Percentiles rank a stretch among this genome's conserved stretches.
phyloP scores from a whole-genome alignment of 2,888 invertebrate genomes.

The Hoplodrina blanda region DNA sequence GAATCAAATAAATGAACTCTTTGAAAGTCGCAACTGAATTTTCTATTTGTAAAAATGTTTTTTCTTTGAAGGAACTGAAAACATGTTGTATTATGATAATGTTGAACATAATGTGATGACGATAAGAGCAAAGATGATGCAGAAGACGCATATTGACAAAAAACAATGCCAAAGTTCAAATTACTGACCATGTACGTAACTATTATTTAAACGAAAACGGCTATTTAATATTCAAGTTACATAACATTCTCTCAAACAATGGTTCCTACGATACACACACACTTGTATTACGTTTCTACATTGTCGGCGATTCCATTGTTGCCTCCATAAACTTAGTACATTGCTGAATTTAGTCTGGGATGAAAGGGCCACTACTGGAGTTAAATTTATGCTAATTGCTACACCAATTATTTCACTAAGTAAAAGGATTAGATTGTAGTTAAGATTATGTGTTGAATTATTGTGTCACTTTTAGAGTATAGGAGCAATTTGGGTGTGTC shows the following conservation, averaged over 20 bases:
- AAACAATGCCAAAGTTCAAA: slow-evolving; percentile 46
- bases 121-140: not conserved
- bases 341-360: slow-evolving; percentile 46
- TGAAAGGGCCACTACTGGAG: slow-evolving; percentile 49
- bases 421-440: slow-evolving; percentile 57
- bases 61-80: slow-evolving; percentile 16
- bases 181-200: slow-evolving; percentile 27
- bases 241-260: slow-evolving; percentile 64
- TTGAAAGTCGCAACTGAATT: slow-evolving; percentile 38
- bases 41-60: slow-evolving; percentile 28
- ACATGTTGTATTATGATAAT: not conserved
- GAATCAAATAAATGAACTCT: slow-evolving; percentile 52
- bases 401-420: slow-evolving; percentile 57
- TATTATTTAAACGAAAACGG: slow-evolving; percentile 50
- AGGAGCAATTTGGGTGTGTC: not conserved
- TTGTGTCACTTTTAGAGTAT: slow-evolving; percentile 20
- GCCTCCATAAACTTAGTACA: slow-evolving; percentile 49
- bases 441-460: slow-evolving; percentile 48
- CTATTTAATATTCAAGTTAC: slow-evolving; percentile 64
- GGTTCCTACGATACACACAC: slow-evolving; percentile 51
- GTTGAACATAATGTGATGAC: not conserved
- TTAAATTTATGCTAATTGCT: slow-evolving; percentile 57
- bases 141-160: slow-evolving; percentile 3
- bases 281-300: slow-evolving; percentile 49
- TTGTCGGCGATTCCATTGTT: slow-evolving; percentile 54